phyloP scores from a whole-genome alignment of 1,140 invertebrate genomes.

The Saccostrea glomerata region DNA sequence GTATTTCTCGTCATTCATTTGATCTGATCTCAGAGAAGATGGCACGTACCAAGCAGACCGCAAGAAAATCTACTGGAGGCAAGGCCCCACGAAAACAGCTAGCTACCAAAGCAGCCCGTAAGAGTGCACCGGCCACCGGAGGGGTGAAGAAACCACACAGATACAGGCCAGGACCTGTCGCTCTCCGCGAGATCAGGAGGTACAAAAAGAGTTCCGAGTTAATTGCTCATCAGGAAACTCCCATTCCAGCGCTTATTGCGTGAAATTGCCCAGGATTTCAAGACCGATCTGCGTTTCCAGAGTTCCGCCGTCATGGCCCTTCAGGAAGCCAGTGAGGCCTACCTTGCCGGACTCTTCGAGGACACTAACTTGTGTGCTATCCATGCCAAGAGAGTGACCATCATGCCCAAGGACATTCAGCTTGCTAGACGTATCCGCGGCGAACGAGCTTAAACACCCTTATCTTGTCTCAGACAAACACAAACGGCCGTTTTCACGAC shows the following conservation, averaged over 20 bases:
- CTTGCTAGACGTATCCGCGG: slow-evolving; percentile 76
- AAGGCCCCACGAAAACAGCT: slow-evolving; percentile 81
- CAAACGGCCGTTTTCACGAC: too few species aligned
- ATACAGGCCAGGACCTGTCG: slow-evolving; percentile 86
- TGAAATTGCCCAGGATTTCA: slow-evolving; percentile 91
- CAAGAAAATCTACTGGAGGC: slow-evolving; percentile 83
- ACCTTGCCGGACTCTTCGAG: slow-evolving; percentile 92
- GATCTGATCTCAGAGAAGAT: too few species aligned
- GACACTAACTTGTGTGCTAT: slow-evolving; percentile 96
- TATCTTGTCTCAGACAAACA: too few species aligned
- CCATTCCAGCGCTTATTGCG: slow-evolving; percentile 92
- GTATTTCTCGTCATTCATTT: too few species aligned
- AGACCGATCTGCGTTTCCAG: slow-evolving; percentile 83
- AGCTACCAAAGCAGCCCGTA: slow-evolving; percentile 84
- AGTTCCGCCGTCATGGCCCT: slow-evolving; percentile 79
- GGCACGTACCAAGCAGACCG: slow-evolving; percentile 93
- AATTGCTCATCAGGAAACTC: slow-evolving; percentile 88
- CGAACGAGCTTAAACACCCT: slow-evolving; percentile 72
- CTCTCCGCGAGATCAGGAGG: slow-evolving; percentile 90
- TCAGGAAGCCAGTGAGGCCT: slow-evolving; percentile 94
- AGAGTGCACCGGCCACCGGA: slow-evolving; percentile 81
- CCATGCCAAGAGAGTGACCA: slow-evolving; percentile 95
- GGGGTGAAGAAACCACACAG: slow-evolving; percentile 82
- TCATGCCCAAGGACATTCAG: slow-evolving; percentile 98
- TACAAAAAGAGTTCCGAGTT: slow-evolving; percentile 93